Conservation (phyloP, 1,140 invertebrate species). For the Drosophila miranda region DNA sequence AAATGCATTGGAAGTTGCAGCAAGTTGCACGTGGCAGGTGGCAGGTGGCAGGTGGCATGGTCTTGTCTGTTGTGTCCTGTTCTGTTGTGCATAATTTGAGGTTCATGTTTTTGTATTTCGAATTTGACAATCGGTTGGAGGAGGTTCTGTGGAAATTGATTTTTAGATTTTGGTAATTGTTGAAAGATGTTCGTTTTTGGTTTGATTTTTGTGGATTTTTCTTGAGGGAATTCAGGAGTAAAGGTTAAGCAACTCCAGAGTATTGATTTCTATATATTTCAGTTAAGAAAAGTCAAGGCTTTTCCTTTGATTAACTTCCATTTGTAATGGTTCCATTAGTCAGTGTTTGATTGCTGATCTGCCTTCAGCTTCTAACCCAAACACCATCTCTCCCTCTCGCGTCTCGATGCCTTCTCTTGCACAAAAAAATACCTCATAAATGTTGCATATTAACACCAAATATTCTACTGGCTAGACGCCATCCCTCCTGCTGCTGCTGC, state of each 20-base stretch:
- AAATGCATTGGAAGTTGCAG: conserved; percentile 28
- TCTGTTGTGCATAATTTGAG: conserved; percentile 45
- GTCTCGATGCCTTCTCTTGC: too few relatives aligned
- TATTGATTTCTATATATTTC: too few relatives aligned
- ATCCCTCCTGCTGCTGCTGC: background rate
- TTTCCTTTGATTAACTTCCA: too few relatives aligned
- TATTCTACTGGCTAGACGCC: background rate
- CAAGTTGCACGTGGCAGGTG: conserved; percentile 1
- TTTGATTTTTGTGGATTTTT: too few relatives aligned
- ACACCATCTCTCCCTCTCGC: too few relatives aligned
- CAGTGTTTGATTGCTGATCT: too few relatives aligned
- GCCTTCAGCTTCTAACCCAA: too few relatives aligned
- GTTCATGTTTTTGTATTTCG: conserved; percentile 29
- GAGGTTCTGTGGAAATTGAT: conserved; percentile 24
- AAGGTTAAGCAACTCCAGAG: too few relatives aligned
- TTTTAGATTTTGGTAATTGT: background rate
- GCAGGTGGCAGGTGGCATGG: background rate
- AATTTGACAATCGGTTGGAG: conserved; percentile 41
- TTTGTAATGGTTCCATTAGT: too few relatives aligned
- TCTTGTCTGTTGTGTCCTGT: background rate
- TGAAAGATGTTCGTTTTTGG: too few relatives aligned
- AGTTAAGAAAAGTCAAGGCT: too few relatives aligned
- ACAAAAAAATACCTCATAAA: conserved; percentile 8
- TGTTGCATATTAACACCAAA: conserved; percentile 9
- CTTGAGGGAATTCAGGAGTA: too few relatives aligned